phyloP scores from a whole-genome alignment of 2,797 vertebrate species.

The Cirrhinus molitorella region DNA sequence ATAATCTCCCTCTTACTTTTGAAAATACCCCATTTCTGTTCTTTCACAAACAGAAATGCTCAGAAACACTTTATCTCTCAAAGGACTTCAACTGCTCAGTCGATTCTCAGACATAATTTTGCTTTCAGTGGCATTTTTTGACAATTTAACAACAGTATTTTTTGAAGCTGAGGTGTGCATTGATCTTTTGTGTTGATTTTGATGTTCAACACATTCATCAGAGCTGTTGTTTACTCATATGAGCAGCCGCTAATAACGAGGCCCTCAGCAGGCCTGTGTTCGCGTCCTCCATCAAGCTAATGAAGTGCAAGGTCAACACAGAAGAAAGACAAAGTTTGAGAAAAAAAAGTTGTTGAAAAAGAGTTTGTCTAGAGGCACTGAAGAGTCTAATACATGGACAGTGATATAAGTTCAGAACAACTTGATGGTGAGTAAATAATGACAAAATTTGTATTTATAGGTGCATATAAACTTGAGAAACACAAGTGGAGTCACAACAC shows the following conservation, averaged over 20 bases:
- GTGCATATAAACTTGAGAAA: neutral
- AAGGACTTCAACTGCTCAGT: neutral
- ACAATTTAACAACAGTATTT: slow-evolving; percentile 25
- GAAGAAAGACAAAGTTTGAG: slow-evolving; percentile 4
- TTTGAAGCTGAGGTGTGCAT: neutral
- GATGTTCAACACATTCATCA: slow-evolving; percentile 29
- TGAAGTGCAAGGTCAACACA: slow-evolving; percentile 52
- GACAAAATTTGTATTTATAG: neutral
- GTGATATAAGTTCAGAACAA: neutral
- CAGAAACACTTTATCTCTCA: slow-evolving; percentile 8
- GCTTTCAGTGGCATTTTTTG: slow-evolving; percentile 5
- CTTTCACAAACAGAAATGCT: slow-evolving; percentile 1
- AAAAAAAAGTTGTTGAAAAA: neutral
- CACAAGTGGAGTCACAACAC: neutral
- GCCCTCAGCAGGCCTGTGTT: slow-evolving; percentile 39
- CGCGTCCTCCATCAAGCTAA: slow-evolving; percentile 46
- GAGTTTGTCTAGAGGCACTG: neutral
- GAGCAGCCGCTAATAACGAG: slow-evolving; percentile 49
- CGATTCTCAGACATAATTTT: neutral
- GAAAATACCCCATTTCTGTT: neutral
- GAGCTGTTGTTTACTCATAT: slow-evolving; percentile 48
- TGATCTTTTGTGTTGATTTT: slow-evolving; percentile 39
- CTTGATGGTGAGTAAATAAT: neutral
- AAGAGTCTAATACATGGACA: neutral
- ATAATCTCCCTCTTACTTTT: neutral